phyloP scores from a whole-genome alignment of 37 sponge, comb jelly and placozoan genomes.

The Crambe crambe region DNA sequence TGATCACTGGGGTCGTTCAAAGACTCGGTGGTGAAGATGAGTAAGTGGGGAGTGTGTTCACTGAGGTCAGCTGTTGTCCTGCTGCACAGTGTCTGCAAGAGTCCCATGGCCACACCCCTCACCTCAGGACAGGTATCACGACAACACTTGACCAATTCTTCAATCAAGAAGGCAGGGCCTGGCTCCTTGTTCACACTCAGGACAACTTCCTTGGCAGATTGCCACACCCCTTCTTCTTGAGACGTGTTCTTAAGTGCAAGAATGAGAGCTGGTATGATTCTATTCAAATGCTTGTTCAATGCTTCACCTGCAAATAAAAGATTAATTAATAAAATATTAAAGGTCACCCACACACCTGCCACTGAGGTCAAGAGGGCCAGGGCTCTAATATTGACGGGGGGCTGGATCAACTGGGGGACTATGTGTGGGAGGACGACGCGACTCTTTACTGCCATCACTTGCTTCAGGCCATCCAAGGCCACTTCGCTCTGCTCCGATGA shows the following conservation, averaged over 20 bases:
- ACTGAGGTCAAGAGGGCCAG: conserved; percentile 93
- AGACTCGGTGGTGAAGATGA: conserved; percentile 56
- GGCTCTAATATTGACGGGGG: conserved; percentile 86
- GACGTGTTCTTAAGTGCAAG: conserved; percentile 26
- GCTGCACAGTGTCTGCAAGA: conserved; percentile 57
- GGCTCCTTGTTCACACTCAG: conserved; percentile 63
- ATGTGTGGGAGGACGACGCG: conserved; percentile 89
- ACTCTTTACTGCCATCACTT: conserved; percentile 94
- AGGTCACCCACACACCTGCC: conserved; percentile 56
- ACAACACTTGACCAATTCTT: conserved; percentile 48
- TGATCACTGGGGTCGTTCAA: conserved; percentile 70
- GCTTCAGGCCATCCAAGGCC: conserved; percentile 88
- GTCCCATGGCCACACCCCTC: conserved; percentile 55
- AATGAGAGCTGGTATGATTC: conserved; percentile 79
- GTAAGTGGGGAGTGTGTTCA: conserved; percentile 72
- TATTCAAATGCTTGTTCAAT: conserved; percentile 69
- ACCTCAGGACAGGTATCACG: not conserved
- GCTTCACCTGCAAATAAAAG: conserved; percentile 42
- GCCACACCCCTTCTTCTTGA: conserved; percentile 25
- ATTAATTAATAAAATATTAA: not conserved
- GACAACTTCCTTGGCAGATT: conserved; percentile 56
- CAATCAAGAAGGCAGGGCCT: conserved; percentile 52
- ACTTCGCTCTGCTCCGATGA: conserved; percentile 59
- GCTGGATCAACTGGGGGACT: conserved; percentile 82
- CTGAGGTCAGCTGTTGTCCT: conserved; percentile 35